phyloP scores from a whole-genome alignment of 2,797 vertebrate species.

The Dromococcyx pavoninus region DNA sequence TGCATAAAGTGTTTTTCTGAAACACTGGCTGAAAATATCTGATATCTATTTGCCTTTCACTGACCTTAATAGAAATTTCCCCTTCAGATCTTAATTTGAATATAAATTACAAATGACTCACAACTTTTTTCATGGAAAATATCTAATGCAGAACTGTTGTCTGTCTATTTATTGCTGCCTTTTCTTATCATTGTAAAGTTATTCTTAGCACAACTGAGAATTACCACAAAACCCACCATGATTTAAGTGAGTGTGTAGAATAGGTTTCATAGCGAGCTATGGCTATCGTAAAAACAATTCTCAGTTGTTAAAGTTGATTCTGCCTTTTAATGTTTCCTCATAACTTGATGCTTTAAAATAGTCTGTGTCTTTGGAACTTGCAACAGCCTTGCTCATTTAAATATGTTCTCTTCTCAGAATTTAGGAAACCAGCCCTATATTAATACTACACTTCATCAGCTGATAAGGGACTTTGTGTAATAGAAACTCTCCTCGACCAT shows the following conservation, averaged over 20 bases:
- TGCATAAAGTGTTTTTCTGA: background rate
- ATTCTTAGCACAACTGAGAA: constrained; percentile 2
- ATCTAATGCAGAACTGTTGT: background rate
- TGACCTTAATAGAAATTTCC: constrained; percentile 5
- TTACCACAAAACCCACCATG: background rate
- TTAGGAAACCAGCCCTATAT: background rate
- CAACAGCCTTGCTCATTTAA: background rate
- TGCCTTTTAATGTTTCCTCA: constrained; percentile 26
- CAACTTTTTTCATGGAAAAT: background rate
- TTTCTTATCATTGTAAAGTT: background rate
- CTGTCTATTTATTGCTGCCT: background rate
- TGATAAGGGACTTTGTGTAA: background rate
- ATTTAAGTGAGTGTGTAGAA: constrained; percentile 14
- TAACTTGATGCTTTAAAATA: constrained; percentile 32
- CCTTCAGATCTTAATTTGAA: constrained; percentile 7
- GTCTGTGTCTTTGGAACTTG: background rate
- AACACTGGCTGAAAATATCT: background rate
- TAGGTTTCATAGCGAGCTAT: background rate
- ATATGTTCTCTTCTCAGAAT: background rate
- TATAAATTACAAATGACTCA: constrained; percentile 28
- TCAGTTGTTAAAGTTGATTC: constrained; percentile 44
- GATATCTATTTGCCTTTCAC: background rate
- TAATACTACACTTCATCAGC: background rate
- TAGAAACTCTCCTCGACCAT: background rate
- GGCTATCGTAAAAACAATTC: constrained; percentile 29